Conservation (phyloP, 2,113 vertebrate species). For the Alces alces region DNA sequence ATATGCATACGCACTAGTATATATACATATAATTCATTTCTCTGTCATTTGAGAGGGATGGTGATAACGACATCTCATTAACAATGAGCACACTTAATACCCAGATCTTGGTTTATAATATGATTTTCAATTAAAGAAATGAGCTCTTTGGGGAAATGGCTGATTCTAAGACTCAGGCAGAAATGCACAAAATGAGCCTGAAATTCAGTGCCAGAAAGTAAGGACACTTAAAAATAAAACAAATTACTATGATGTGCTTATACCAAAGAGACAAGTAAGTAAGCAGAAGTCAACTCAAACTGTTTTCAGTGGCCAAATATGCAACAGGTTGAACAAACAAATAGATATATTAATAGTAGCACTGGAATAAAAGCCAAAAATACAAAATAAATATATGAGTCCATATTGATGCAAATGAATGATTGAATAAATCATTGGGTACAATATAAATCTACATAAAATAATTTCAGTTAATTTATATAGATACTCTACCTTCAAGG, state of each 20-base stretch:
- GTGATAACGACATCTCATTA: background rate
- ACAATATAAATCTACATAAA: background rate
- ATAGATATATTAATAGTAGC: background rate
- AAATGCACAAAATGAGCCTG: background rate
- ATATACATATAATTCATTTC: background rate
- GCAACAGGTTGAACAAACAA: background rate
- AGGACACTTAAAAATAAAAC: background rate
- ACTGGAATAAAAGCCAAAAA: constrained; percentile 29
- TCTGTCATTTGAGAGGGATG: background rate
- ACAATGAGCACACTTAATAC: background rate
- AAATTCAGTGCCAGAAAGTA: background rate
- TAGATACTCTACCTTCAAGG: background rate
- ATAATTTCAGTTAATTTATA: background rate
- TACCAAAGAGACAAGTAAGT: background rate
- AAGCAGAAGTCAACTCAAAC: background rate
- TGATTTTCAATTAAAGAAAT: background rate
- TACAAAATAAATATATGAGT: background rate
- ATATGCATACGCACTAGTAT: background rate
- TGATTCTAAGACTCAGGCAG: background rate
- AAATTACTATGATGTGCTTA: background rate
- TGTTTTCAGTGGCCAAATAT: background rate
- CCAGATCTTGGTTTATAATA: background rate
- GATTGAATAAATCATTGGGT: background rate
- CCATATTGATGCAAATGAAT: background rate
- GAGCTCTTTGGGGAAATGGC: background rate